Evolutionary conservation across 2,888 invertebrate genomes (phyloP), one percentile per base, ranked within the genome.

Genomic region (Drosophila fungiperda): DNA sequence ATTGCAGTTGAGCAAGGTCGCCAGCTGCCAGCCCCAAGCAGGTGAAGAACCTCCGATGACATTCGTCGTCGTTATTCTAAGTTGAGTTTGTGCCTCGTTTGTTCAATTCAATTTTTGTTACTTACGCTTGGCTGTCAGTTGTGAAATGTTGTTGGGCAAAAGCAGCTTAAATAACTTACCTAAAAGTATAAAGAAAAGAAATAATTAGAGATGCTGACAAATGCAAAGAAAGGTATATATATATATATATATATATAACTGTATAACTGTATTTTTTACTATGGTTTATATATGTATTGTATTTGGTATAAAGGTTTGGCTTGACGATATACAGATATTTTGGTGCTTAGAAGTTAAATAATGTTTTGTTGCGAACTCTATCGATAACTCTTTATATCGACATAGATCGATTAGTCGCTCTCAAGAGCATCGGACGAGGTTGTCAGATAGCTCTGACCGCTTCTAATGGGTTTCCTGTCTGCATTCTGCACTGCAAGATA

Each of bases 31-130:
- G 45, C 45, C 17, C 17, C 8, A 17, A 38, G 8, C 66, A 64
- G 82, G 76, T 87, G 78, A 89, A 89, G 80, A 70, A 84, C 78
- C 87, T 78, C 60, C 65, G 72, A 76, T 77, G 84, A 82, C 89
- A 87, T 89, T 87, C 82, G 65, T 20, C 23, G 20, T 7, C 20
- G 40, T 40, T 29, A 65, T 52, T 61, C 76, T 68, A 54, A 53
- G n/a, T 49, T 55, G 55, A 54, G 71, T 42, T 63, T 49, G 23
- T 20, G 11, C 12, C 38, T 35, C 15, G 12, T 15, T 35, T 15
- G 5, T 2, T 61, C 35, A 54, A 63, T 68, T 63, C 42, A 20
- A 63, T 54, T 68, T 53, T 36, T 53, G 29, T 70, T 61, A 86
- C 89, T 84, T 87, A 86, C 87, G 49, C 53, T 61, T 42, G 50